Evolutionary conservation across 2,888 invertebrate species (phyloP).

Genomic region (Andrena minutula): DNA sequence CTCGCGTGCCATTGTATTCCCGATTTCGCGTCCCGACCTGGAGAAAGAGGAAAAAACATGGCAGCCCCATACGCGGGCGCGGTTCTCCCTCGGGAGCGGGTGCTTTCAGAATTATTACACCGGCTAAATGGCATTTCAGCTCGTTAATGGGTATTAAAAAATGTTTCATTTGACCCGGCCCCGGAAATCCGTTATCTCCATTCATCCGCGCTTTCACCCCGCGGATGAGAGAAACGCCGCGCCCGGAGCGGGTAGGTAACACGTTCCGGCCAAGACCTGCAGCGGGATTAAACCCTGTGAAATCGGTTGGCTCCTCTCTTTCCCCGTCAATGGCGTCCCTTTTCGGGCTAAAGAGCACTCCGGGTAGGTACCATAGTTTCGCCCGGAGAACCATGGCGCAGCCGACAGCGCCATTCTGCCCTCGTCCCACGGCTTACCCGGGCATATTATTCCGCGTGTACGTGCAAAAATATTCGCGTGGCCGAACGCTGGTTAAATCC

Average conservation of each 20-base stretch:
- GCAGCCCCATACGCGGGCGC: neutral
- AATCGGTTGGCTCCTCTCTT: conserved; percentile 35
- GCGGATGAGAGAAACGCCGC: neutral
- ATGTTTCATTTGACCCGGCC: conserved; percentile 50
- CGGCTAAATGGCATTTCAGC: conserved; percentile 49
- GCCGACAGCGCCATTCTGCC: conserved; percentile 28
- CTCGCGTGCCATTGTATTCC: conserved; percentile 51
- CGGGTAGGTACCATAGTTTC: conserved; percentile 19
- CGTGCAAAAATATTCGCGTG: conserved; percentile 65
- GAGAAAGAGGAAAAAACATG: neutral
- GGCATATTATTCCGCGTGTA: conserved; percentile 64
- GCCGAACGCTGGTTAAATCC: conserved; percentile 59
- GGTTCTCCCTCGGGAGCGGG: conserved; percentile 4
- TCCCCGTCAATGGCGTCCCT: conserved; percentile 31
- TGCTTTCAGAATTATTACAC: conserved; percentile 62
- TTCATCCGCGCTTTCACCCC: conserved; percentile 43
- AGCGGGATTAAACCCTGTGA: conserved; percentile 55
- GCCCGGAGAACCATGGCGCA: conserved; percentile 42
- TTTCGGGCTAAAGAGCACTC: conserved; percentile 36
- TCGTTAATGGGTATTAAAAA: conserved; percentile 66
- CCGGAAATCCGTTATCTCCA: conserved; percentile 43
- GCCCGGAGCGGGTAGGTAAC: conserved; percentile 13
- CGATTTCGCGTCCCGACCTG: conserved; percentile 33
- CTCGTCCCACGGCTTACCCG: conserved; percentile 53
- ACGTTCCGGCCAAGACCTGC: conserved; percentile 25